Base-by-base conservation (phyloP, 2,888 invertebrate species). In the Cataglyphis albicans region DNA sequence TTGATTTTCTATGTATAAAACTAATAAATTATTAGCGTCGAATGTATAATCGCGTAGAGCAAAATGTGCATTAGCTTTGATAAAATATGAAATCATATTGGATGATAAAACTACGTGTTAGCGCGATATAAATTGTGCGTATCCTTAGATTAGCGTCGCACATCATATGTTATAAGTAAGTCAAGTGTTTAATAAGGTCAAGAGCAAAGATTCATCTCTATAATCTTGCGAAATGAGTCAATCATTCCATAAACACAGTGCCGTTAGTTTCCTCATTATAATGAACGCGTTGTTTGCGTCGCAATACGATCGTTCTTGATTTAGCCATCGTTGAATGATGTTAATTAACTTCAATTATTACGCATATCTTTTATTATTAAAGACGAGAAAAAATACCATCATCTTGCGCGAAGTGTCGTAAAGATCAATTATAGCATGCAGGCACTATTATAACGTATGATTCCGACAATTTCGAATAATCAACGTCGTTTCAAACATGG, bases 401-500 rank as follows among this genome's bases (percentile, higher is more conserved):
- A 48, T 55, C 59, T 81, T 57, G 81, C 65, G 35, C 52, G 25
- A 63, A 74, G 65, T 74, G 38, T 67, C 70, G 32, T 78, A 82
- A 81, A 84, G 76, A 82, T 82, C 63, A 70, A 87, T 84, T 82
- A 81, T 72, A 72, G 84, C 89, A 89, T 89, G 89, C 89, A 88
- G 78, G 84, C 82, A 81, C 74, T 84, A 86, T 89, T 78, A 57
- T 80, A 85, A 84, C 84, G 81, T 75, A 78, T 73, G 57, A 82
- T 82, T 76, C 78, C 63, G 64, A 52, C 81, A 84, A 87, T 88
- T 85, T 81, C 48, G 25, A 64, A 25, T 63, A 48, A 76, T 64
- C 38, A 64, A 35, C n/a, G 32, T 25, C 57, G 35, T 57, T 48
- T 25, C 15, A 1, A 32, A 65, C 4, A 35, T 25, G 41, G 15